These are phyloP conservation scores for Dreissena rostriformis DNA, from an alignment of 1,140 invertebrate genomes.

Conservation along the genomic window DNA sequence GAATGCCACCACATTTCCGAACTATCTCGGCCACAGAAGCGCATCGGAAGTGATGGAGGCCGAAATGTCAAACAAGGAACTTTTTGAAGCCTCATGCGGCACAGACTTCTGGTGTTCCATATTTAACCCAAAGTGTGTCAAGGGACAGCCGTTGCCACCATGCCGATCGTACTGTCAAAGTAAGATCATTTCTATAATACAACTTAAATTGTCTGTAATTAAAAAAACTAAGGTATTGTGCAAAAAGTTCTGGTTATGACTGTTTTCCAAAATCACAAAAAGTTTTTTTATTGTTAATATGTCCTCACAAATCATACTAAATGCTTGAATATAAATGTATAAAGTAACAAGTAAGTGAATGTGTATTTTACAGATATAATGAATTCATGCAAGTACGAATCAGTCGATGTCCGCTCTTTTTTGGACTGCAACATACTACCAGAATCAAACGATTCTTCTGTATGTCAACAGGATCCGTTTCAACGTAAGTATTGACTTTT, in stretches of 20 bases:
- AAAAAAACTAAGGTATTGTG: not conserved
- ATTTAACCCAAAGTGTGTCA: conserved; percentile 40
- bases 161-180: conserved; percentile 50
- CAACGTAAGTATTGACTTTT: conserved; percentile 65
- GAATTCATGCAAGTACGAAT: conserved; percentile 9
- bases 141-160: conserved; percentile 25
- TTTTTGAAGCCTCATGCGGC: conserved; percentile 21
- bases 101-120: conserved; percentile 54
- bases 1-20: conserved; percentile 34
- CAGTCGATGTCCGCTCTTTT: not conserved
- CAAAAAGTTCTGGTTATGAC: not conserved
- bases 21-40: conserved; percentile 44
- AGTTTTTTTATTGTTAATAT: not conserved
- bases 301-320: not conserved
- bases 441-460: conserved; percentile 62
- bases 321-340: not conserved
- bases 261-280: not conserved
- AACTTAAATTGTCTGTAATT: not conserved
- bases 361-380: conserved; percentile 30
- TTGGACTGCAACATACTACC: conserved; percentile 67
- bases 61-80: conserved; percentile 1
- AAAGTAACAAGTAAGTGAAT: too few species aligned
- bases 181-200: not conserved
- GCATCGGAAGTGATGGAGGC: conserved; percentile 31
- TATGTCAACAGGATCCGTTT: conserved; percentile 69